Percentiles rank a stretch among this genome's conserved stretches.
phyloP scores from a whole-genome alignment of 2,797 vertebrate genomes.

The Craterocephalus amniculus region DNA sequence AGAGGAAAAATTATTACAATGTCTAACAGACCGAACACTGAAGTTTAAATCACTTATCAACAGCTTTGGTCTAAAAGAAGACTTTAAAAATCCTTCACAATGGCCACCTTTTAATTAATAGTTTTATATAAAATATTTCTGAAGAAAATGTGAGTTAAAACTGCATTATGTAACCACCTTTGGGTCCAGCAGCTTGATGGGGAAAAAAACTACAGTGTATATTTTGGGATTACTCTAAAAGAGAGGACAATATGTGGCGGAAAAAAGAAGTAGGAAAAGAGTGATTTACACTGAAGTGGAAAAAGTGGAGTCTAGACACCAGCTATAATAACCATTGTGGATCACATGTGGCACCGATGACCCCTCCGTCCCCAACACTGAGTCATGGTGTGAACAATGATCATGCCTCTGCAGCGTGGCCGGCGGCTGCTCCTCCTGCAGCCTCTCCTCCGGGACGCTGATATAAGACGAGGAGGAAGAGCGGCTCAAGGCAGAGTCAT shows the following conservation, averaged over 20 bases:
- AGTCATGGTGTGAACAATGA: constrained; percentile 73
- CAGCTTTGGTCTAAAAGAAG: no score
- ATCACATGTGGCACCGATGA: constrained; percentile 57
- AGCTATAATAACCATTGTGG: constrained; percentile 50
- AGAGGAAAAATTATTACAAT: neutral
- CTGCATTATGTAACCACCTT: neutral
- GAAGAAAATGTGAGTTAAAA: neutral
- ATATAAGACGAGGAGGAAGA: constrained; percentile 60
- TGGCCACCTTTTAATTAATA: no score
- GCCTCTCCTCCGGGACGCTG: constrained; percentile 35
- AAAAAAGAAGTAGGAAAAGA: constrained; percentile 27
- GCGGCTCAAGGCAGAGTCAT: constrained; percentile 2
- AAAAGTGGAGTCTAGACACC: constrained; percentile 57
- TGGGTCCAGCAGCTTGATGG: neutral
- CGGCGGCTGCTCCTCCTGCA: constrained; percentile 6
- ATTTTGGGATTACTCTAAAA: constrained; percentile 11
- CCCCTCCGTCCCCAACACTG: constrained; percentile 43
- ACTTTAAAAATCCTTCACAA: neutral
- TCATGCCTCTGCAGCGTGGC: constrained; percentile 57
- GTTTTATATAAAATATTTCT: neutral
- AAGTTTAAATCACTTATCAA: neutral
- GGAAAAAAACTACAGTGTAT: constrained; percentile 3
- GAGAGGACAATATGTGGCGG: neutral
- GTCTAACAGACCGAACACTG: neutral
- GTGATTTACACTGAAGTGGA: constrained; percentile 60